phyloP scores from a whole-genome alignment of 2,888 invertebrate species.

The Acleris laterana region DNA sequence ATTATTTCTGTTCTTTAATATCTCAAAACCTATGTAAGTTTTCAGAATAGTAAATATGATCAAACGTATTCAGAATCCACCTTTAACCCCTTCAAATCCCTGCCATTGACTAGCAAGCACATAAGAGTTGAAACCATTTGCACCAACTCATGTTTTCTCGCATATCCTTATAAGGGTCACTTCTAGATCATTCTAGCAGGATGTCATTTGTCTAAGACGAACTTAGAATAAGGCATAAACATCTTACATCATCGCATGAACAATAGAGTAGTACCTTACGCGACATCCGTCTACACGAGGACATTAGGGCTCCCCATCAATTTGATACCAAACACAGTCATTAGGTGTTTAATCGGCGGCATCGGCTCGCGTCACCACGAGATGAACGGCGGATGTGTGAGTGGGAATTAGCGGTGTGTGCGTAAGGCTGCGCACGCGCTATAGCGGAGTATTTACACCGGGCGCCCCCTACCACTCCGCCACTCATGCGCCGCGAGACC shows the following conservation, averaged over 20 bases:
- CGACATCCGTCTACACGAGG: constrained; percentile 50
- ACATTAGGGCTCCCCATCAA: constrained; percentile 58
- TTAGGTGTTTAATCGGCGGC: constrained; percentile 51
- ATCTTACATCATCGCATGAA: constrained; percentile 43
- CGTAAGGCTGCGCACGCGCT: constrained; percentile 73
- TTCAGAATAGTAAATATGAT: too few species aligned
- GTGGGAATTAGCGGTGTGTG: constrained; percentile 53
- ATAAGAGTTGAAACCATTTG: too few species aligned
- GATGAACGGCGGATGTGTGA: constrained; percentile 50
- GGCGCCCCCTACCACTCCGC: constrained; percentile 80
- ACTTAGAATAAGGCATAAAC: constrained; percentile 24
- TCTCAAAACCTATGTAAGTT: too few species aligned
- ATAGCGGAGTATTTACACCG: constrained; percentile 79
- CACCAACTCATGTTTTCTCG: too few species aligned
- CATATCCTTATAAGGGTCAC: constrained; percentile 1
- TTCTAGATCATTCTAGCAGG: constrained; percentile 5
- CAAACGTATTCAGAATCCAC: too few species aligned
- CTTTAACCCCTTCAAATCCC: too few species aligned
- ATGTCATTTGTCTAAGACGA: constrained; percentile 22
- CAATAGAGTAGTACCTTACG: constrained; percentile 44
- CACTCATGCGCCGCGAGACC: constrained; percentile 82
- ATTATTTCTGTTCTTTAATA: too few species aligned
- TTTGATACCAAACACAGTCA: constrained; percentile 52
- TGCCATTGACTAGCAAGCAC: too few species aligned
- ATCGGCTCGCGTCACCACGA: constrained; percentile 46